phyloP scores from a whole-genome alignment of 2,888 invertebrate genomes.

The Eupithecia centaureata region DNA sequence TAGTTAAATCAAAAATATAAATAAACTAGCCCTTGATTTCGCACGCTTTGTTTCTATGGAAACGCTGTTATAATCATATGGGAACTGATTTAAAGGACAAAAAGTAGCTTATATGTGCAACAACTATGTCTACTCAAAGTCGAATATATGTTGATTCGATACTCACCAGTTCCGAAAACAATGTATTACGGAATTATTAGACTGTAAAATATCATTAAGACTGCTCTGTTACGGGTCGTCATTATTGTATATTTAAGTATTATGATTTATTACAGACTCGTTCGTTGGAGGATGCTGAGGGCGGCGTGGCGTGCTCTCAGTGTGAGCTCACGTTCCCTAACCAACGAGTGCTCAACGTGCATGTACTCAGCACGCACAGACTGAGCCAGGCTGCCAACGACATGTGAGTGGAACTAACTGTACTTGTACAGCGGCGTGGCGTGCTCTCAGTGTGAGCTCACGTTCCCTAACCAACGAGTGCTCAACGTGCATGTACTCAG shows the following conservation, averaged over 20 bases:
- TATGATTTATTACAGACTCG: not conserved
- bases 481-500: constrained; percentile 11
- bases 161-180: too few species aligned
- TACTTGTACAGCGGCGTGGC: not conserved
- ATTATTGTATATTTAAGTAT: not conserved
- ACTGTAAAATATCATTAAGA: too few species aligned
- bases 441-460: constrained; percentile 5
- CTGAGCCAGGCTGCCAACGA: not conserved
- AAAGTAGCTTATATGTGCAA: too few species aligned
- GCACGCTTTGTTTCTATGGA: too few species aligned
- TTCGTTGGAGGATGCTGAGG: not conserved
- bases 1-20: too few species aligned
- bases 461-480: constrained; percentile 4
- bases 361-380: constrained; percentile 4
- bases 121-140: too few species aligned
- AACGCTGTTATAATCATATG: too few species aligned
- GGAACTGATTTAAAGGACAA: too few species aligned
- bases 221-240: not conserved
- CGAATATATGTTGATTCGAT: too few species aligned
- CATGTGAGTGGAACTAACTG: constrained; percentile 9
- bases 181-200: too few species aligned
- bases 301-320: not conserved
- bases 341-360: not conserved
- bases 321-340: constrained; percentile 6
- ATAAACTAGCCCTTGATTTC: too few species aligned